A percentile compares a stretch with the other conserved stretches of the same genome.
Evolutionary conservation across 2,888 invertebrate species (phyloP).

Genomic region (Hypena proboscidalis): DNA sequence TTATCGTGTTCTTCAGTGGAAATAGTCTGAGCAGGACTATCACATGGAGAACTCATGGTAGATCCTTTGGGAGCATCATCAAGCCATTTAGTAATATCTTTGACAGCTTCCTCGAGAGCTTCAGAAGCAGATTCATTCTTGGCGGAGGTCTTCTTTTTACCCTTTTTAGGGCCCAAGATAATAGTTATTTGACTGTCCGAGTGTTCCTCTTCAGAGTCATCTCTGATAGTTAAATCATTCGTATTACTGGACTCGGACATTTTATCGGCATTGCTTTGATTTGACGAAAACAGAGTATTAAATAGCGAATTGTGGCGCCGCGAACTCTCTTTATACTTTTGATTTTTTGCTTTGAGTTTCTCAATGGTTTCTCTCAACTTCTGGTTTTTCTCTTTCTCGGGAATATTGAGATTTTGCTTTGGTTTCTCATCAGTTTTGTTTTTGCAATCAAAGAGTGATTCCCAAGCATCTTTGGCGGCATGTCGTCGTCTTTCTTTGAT

Average conservation of each 20-base stretch:
- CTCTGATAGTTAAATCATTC: conserved; percentile 53
- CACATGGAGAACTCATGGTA: conserved; percentile 91
- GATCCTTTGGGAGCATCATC: conserved; percentile 93
- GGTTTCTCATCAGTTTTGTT: conserved; percentile 72
- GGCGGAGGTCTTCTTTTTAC: conserved; percentile 73
- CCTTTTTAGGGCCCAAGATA: conserved; percentile 64
- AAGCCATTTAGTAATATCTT: conserved; percentile 95
- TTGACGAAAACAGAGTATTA: conserved; percentile 62
- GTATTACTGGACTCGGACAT: conserved; percentile 50
- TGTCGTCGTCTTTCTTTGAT: conserved; percentile 86
- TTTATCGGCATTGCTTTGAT: conserved; percentile 55
- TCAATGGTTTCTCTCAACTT: conserved; percentile 86
- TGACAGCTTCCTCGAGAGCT: conserved; percentile 87
- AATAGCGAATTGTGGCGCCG: too few species aligned
- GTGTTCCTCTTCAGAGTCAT: conserved; percentile 55
- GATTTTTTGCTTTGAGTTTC: conserved; percentile 87
- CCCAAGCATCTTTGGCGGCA: conserved; percentile 77
- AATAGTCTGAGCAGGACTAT: conserved; percentile 90
- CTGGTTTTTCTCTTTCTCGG: conserved; percentile 81
- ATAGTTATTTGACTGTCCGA: conserved; percentile 44
- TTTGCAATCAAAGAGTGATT: conserved; percentile 76
- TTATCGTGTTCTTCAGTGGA: conserved; percentile 86
- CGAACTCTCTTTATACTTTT: conserved; percentile 78
- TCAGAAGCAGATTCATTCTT: conserved; percentile 86
- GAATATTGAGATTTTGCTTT: conserved; percentile 63